Evolutionary conservation across 2,888 invertebrate genomes (phyloP).

Genomic region (Ormyrus labotus): DNA sequence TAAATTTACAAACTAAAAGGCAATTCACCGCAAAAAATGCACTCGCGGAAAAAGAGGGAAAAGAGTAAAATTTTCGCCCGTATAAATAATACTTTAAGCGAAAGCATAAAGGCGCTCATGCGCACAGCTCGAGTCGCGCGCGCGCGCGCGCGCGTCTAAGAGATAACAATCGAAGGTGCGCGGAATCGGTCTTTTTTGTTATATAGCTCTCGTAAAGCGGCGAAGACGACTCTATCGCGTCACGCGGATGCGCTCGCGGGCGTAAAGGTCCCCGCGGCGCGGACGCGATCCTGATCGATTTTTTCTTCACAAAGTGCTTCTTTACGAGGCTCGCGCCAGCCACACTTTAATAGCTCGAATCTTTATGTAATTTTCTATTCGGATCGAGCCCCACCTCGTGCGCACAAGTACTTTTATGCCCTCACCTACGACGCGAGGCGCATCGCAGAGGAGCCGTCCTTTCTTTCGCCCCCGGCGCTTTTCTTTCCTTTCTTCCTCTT

Average conservation of each 20-base stretch:
- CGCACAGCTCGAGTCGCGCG: constrained; percentile 31
- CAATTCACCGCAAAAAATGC: neutral
- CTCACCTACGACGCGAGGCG: neutral
- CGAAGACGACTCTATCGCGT: constrained; percentile 10
- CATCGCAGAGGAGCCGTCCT: neutral
- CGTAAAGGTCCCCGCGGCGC: neutral
- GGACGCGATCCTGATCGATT: constrained; percentile 33
- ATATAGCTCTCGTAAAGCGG: constrained; percentile 49
- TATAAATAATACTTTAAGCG: neutral
- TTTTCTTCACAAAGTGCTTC: constrained; percentile 36
- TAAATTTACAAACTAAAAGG: neutral
- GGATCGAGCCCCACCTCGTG: neutral
- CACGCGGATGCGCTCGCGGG: neutral
- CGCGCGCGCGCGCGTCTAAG: neutral
- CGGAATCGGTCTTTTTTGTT: constrained; percentile 45
- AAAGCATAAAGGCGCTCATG: neutral
- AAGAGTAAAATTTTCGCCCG: neutral
- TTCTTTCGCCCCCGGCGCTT: no score
- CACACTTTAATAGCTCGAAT: constrained; percentile 37
- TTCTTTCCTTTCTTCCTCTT: no score
- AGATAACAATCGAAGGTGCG: constrained; percentile 53
- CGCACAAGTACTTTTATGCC: constrained; percentile 27
- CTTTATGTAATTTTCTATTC: constrained; percentile 49
- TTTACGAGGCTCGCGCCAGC: constrained; percentile 27
- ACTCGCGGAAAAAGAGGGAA: neutral